Conservation (phyloP, 2,113 vertebrate species). For the Brachyhypopomus occidentalis region DNA sequence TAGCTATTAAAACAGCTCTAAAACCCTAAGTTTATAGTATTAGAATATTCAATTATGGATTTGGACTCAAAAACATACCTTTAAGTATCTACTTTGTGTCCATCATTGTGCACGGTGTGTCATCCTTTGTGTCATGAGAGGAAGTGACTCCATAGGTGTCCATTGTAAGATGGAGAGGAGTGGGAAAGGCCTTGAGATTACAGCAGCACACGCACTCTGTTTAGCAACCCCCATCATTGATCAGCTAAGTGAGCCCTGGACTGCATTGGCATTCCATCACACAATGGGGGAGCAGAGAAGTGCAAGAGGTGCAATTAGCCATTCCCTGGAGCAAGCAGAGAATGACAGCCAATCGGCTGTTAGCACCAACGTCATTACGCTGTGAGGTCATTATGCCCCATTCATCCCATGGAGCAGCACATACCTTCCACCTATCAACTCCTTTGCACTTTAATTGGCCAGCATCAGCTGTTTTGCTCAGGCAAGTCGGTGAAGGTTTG, state of each 20-base stretch:
- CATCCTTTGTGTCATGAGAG: not conserved
- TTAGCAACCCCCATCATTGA: constrained; percentile 72
- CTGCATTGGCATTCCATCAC: constrained; percentile 74
- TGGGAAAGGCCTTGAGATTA: constrained; percentile 18
- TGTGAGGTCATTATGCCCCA: constrained; percentile 68
- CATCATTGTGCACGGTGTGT: not conserved
- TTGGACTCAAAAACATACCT: not conserved
- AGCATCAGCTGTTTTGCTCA: constrained; percentile 67
- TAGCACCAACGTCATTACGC: constrained; percentile 62
- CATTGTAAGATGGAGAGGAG: not conserved
- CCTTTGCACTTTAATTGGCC: constrained; percentile 72
- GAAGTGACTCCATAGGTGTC: not conserved
- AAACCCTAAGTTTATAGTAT: no score
- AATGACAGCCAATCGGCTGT: constrained; percentile 66
- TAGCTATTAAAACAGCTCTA: no score
- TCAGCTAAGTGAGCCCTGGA: constrained; percentile 64
- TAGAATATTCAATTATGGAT: not conserved
- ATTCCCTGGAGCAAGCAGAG: constrained; percentile 63
- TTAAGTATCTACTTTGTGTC: not conserved
- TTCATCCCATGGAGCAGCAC: constrained; percentile 67
- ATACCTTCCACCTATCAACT: constrained; percentile 62
- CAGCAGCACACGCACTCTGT: constrained; percentile 47
- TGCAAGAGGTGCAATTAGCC: constrained; percentile 75
- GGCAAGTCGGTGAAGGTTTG: constrained; percentile 61
- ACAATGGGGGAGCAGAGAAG: constrained; percentile 56